phyloP scores from a whole-genome alignment of 2,888 invertebrate species.

The Agrochola litura region DNA sequence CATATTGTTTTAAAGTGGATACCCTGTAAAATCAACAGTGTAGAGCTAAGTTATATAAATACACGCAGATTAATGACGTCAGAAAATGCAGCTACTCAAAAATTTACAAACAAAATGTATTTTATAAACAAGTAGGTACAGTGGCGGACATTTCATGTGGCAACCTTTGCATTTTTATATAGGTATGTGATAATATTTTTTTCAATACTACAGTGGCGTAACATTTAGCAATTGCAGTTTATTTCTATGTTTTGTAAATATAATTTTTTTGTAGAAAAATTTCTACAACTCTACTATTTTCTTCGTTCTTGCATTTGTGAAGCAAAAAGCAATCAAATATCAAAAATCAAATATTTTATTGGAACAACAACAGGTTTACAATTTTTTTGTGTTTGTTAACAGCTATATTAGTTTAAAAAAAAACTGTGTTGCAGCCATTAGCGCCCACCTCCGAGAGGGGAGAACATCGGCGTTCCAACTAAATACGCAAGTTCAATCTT shows the following conservation, averaged over 20 bases:
- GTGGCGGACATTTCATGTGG: slow-evolving; percentile 29
- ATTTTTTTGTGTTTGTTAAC: too few species aligned
- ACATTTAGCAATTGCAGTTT: background rate
- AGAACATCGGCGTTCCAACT: too few species aligned
- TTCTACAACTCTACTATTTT: background rate
- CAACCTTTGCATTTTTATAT: background rate
- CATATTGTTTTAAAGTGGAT: slow-evolving; percentile 46
- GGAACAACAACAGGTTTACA: too few species aligned
- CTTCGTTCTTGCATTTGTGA: background rate
- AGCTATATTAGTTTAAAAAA: too few species aligned
- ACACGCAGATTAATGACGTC: slow-evolving; percentile 46
- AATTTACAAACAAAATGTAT: slow-evolving; percentile 44
- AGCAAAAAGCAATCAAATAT: background rate
- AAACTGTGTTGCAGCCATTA: too few species aligned
- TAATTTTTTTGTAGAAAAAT: background rate
- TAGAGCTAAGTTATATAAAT: slow-evolving; percentile 40
- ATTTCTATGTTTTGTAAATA: background rate
- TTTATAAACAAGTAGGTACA: slow-evolving; percentile 30
- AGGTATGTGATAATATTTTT: background rate
- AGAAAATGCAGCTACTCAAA: slow-evolving; percentile 47
- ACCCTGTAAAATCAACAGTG: slow-evolving; percentile 55
- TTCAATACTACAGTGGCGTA: too few species aligned
- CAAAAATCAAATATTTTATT: too few species aligned
- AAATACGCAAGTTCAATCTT: too few species aligned
- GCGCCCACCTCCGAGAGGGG: too few species aligned